These are phyloP conservation scores for Listrodromus nycthemerus DNA, from an alignment of 2,888 invertebrate genomes.

Conservation along the genomic window DNA sequence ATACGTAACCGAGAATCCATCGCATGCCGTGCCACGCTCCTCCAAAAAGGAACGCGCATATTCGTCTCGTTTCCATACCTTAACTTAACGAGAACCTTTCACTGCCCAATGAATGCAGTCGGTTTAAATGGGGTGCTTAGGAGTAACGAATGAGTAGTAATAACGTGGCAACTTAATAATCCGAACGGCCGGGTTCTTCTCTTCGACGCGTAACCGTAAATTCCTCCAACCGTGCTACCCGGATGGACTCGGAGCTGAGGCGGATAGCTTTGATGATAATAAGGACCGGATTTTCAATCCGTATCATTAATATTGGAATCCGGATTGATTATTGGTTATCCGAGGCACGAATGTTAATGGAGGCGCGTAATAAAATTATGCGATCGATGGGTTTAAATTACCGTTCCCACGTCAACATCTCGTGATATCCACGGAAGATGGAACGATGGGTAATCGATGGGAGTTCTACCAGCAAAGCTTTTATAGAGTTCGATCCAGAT, in stretches of 20 bases:
- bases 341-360: background rate
- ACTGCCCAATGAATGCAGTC: slow-evolving; percentile 45
- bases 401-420: background rate
- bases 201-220: slow-evolving; percentile 25
- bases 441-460: background rate
- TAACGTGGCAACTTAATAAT: slow-evolving; percentile 64
- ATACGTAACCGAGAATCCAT: slow-evolving; percentile 55
- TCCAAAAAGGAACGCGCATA: slow-evolving; percentile 56
- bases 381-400: background rate
- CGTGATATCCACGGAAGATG: background rate
- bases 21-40: slow-evolving; percentile 40
- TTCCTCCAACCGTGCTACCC: slow-evolving; percentile 38
- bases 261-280: background rate
- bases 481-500: background rate
- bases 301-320: slow-evolving; percentile 38
- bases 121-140: slow-evolving; percentile 61
- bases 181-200: slow-evolving; percentile 34
- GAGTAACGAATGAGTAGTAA: slow-evolving; percentile 64
- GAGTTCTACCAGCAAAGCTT: background rate
- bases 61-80: slow-evolving; percentile 47
- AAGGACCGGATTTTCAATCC: slow-evolving; percentile 34
- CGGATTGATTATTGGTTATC: background rate
- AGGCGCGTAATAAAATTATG: background rate
- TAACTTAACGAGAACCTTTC: slow-evolving; percentile 64
- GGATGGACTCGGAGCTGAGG: slow-evolving; percentile 35